These are phyloP conservation scores for Melitaea athalia DNA, from an alignment of 2,888 invertebrate genomes.

Conservation along the genomic window DNA sequence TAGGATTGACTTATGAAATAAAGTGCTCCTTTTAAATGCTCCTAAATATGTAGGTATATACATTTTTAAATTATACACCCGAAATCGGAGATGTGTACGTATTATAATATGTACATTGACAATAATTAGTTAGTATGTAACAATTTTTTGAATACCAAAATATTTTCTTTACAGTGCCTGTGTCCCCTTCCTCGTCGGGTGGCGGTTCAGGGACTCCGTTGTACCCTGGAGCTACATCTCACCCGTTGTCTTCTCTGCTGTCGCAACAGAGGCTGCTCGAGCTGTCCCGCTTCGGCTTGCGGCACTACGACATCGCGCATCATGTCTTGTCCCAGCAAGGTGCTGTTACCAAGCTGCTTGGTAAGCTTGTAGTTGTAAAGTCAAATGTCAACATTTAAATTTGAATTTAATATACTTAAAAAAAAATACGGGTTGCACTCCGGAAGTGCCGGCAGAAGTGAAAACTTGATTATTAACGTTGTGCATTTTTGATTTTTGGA, in stretches of 20 bases:
- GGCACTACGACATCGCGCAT: slow-evolving; percentile 95
- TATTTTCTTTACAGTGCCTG: slow-evolving; percentile 77
- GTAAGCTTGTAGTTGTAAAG: slow-evolving; percentile 79
- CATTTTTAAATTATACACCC: too few species aligned
- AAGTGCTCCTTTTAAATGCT: too few species aligned
- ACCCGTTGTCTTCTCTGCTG: slow-evolving; percentile 87
- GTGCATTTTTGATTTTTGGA: too few species aligned
- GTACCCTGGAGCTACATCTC: slow-evolving; percentile 75
- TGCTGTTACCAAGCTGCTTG: slow-evolving; percentile 94
- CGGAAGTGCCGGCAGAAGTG: too few species aligned
- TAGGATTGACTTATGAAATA: too few species aligned
- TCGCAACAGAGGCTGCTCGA: slow-evolving; percentile 91
- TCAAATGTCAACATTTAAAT: not conserved
- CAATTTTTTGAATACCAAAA: not conserved
- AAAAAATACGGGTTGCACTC: too few species aligned
- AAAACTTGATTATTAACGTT: too few species aligned
- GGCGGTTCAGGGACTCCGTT: slow-evolving; percentile 73
- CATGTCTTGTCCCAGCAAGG: slow-evolving; percentile 96
- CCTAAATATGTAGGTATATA: too few species aligned
- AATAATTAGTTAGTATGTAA: too few species aligned
- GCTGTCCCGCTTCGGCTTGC: slow-evolving; percentile 89
- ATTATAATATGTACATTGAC: too few species aligned
- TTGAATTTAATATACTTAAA: too few species aligned
- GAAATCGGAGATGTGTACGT: too few species aligned
- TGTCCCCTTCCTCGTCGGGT: slow-evolving; percentile 80